Conservation (phyloP, 2,888 invertebrate genomes). For the Dyspetes luteomarginatus region DNA sequence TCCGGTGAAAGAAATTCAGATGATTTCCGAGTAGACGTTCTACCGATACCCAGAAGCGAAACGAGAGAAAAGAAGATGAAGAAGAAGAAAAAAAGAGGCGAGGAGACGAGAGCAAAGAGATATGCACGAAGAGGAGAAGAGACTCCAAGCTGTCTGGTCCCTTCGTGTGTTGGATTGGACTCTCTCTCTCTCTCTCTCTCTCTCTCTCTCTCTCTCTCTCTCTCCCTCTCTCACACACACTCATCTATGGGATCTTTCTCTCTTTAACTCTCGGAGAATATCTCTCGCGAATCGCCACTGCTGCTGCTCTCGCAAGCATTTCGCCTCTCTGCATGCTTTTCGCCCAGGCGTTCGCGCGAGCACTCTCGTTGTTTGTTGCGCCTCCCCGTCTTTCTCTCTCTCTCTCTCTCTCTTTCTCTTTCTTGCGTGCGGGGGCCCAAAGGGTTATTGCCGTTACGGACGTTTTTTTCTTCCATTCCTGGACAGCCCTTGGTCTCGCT, state of each 20-base stretch:
- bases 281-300: constrained; percentile 48
- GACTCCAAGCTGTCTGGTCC: constrained; percentile 82
- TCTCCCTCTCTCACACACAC: constrained; percentile 39
- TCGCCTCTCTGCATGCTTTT: constrained; percentile 24
- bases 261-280: constrained; percentile 54
- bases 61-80: constrained; percentile 42
- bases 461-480: constrained; percentile 61
- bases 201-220: constrained; percentile 69
- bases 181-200: constrained; percentile 24
- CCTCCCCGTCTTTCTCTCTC: neutral
- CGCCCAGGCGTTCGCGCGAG: constrained; percentile 26
- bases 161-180: constrained; percentile 72
- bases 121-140: constrained; percentile 64
- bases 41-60: constrained; percentile 63
- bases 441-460: constrained; percentile 65
- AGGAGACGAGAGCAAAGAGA: constrained; percentile 60
- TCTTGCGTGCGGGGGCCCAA: constrained; percentile 28
- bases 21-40: constrained; percentile 63
- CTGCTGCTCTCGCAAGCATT: constrained; percentile 39
- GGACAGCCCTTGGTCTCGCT: constrained; percentile 69
- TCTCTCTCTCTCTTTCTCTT: constrained; percentile 35
- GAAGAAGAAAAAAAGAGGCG: constrained; percentile 35
- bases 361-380: constrained; percentile 34
- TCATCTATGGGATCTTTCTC: constrained; percentile 69
- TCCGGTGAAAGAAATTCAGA: constrained; percentile 57